Percentiles rank a stretch among this genome's conserved stretches.
phyloP scores from a whole-genome alignment of 1,140 invertebrate genomes.

The Drosophila ambigua region DNA sequence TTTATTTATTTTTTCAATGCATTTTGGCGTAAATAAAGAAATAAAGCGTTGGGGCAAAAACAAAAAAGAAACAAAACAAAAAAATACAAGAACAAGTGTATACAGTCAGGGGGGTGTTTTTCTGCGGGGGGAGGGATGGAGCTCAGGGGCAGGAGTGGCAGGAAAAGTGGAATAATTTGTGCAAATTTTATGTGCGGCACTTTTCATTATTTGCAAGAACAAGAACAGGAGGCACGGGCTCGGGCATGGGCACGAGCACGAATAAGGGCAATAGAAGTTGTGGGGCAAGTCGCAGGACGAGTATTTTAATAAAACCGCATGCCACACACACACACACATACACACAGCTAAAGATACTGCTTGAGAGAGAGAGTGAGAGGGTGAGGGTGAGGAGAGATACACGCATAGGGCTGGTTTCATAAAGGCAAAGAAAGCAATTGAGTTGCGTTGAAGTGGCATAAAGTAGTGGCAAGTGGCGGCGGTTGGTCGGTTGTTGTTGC shows the following conservation, averaged over 20 bases:
- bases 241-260: conserved; percentile 20
- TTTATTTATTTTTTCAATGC: conserved; percentile 79
- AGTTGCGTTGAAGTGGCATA: conserved; percentile 82
- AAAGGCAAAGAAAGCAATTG: conserved; percentile 80
- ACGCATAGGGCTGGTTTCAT: conserved; percentile 54
- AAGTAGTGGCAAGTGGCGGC: conserved; percentile 78
- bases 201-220: conserved; percentile 78
- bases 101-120: no score
- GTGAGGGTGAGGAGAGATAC: background rate
- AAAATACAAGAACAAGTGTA: conserved; percentile 5
- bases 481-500: conserved; percentile 38
- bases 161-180: conserved; percentile 69
- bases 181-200: conserved; percentile 81
- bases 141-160: background rate
- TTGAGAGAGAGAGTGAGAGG: background rate
- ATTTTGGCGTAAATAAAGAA: conserved; percentile 73
- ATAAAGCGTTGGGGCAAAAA: conserved; percentile 51
- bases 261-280: conserved; percentile 43
- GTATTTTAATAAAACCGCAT: conserved; percentile 77
- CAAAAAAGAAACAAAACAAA: conserved; percentile 39
- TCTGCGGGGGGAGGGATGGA: no score
- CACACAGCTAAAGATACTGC: conserved; percentile 5
- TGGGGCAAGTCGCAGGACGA: conserved; percentile 26
- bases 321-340: conserved; percentile 21
- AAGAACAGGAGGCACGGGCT: conserved; percentile 42